Percentiles rank a stretch among this genome's conserved stretches.
Evolutionary conservation across 2,113 vertebrate species (phyloP).

Genomic region (Ovibos moschatus): DNA sequence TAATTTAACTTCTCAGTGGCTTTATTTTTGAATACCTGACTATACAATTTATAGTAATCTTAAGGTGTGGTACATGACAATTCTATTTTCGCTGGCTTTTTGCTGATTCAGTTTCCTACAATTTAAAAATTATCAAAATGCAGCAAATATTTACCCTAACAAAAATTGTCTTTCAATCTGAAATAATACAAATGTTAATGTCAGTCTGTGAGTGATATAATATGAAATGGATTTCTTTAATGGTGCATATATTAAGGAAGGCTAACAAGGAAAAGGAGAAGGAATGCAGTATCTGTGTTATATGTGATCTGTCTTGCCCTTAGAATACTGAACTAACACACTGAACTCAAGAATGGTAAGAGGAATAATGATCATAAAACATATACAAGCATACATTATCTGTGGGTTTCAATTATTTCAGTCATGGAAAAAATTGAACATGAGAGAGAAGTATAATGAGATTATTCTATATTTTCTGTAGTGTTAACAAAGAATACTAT

Average conservation of each 20-base stretch:
- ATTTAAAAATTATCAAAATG: constrained; percentile 25
- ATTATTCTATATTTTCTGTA: constrained; percentile 58
- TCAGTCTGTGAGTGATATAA: neutral
- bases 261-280: neutral
- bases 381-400: neutral
- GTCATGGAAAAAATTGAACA: constrained; percentile 1
- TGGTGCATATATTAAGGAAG: neutral
- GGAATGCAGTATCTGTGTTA: neutral
- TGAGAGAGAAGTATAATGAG: neutral
- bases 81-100: neutral
- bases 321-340: constrained; percentile 23
- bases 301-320: neutral
- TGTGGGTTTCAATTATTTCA: constrained; percentile 20
- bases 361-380: constrained; percentile 9
- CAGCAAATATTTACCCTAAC: constrained; percentile 10
- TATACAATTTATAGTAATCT: neutral
- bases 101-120: neutral
- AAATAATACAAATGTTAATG: neutral
- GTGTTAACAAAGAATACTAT: constrained; percentile 64
- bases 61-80: neutral
- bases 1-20: neutral
- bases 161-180: neutral
- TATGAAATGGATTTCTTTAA: neutral
- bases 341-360: neutral
- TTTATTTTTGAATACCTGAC: neutral